Base-by-base conservation (phyloP, 2,888 invertebrate genomes). In the Coelinius sp. region DNA sequence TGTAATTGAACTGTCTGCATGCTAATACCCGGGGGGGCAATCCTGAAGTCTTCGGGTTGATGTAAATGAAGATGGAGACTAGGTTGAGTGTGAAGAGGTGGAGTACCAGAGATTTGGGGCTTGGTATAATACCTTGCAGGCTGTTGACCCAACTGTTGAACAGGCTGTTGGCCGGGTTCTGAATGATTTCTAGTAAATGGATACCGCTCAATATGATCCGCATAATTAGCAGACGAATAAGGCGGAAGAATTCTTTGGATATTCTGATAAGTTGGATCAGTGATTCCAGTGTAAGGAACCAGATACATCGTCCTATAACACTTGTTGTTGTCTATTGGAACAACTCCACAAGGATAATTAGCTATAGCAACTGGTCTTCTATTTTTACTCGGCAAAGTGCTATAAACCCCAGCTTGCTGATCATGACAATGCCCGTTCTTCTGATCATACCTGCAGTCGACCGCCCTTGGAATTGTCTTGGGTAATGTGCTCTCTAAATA, bases 231-330 rank as follows among this genome's bases (percentile, higher is more conserved):
- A 5, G 82, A 79, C 0, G 84, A 79, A 44, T 84, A 83, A 2
- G 83, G 81, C 0, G 83, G 83, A n/a, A 86, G 63, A 59, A 85
- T 84, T 62, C 84, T 81, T 67, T 87, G 86, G n/a, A 87, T 81
- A 25, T 86, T 87, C 70, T 87, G 87, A 75, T 87, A 87, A 14
- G 87, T 85, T 1, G 87, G 87, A 68, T 87, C 87, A 4, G 86
- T 78, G 1, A 84, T 68, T 2, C 86, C 84, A 70, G 83, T 85
- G 77, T 86, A 86, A 7, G 87, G 87, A 2, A 87, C 86, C n/a
- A 87, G 81, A 68, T 87, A 87, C 86, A 87, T 86, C 2, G 87
- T 87, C 6, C 86, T 80, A 64, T 87, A 87, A 64, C 87, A 87
- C 72, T 85, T 87, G 49, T 83, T 67, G 0, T 75, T 81, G 20